Evolutionary conservation across 2,888 invertebrate species (phyloP).

Genomic region (Gryllus longicercus): DNA sequence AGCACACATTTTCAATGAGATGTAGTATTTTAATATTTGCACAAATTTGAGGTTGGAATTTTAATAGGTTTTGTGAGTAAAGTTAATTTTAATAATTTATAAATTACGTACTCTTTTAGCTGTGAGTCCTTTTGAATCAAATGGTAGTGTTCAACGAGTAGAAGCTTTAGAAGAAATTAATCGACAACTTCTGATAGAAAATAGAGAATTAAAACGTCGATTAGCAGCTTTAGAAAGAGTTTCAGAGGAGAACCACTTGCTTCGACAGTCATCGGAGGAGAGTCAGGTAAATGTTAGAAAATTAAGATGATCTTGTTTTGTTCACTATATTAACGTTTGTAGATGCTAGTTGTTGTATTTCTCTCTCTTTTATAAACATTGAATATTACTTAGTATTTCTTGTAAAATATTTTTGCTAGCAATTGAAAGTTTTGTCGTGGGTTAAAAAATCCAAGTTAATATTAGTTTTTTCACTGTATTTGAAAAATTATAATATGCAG

Average conservation of each 20-base stretch:
- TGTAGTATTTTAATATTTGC: too few relatives aligned
- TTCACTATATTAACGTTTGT: background rate
- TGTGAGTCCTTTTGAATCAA: background rate
- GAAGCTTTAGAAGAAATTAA: slow-evolving; percentile 12
- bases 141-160: background rate
- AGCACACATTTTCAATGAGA: too few relatives aligned
- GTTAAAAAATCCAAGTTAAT: too few relatives aligned
- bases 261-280: slow-evolving; percentile 40
- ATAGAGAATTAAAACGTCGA: slow-evolving; percentile 61
- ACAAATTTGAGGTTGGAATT: too few relatives aligned
- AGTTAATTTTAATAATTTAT: too few relatives aligned
- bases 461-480: too few relatives aligned
- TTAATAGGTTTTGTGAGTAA: too few relatives aligned
- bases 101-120: background rate
- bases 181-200: slow-evolving; percentile 56
- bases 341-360: slow-evolving; percentile 26
- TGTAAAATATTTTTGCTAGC: too few relatives aligned
- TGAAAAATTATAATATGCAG: too few relatives aligned
- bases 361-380: background rate
- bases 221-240: slow-evolving; percentile 57
- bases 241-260: slow-evolving; percentile 56
- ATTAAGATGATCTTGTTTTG: background rate
- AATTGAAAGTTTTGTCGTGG: too few relatives aligned
- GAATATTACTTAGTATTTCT: too few relatives aligned
- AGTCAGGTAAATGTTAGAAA: slow-evolving; percentile 29